phyloP scores from a whole-genome alignment of 2,888 invertebrate species.

The Apotomis turbidana region DNA sequence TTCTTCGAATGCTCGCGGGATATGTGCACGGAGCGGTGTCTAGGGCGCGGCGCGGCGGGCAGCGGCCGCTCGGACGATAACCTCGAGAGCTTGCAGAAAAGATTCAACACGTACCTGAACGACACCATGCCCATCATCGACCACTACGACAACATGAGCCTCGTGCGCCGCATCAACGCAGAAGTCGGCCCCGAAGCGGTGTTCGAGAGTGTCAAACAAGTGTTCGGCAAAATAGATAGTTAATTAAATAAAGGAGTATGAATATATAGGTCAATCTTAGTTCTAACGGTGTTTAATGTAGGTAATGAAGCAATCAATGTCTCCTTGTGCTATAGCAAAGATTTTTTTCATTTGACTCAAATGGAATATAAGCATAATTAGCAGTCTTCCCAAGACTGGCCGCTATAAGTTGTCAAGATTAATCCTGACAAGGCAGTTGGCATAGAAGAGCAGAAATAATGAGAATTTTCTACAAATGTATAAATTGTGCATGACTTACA shows the following conservation, averaged over 20 bases:
- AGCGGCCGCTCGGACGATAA: conserved; percentile 98
- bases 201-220: conserved; percentile 81
- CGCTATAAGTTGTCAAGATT: not conserved
- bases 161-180: conserved; percentile 91
- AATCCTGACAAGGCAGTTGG: not conserved
- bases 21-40: conserved; percentile 92
- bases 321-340: conserved; percentile 30
- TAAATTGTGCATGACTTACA: not conserved
- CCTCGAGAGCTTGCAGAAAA: conserved; percentile 91
- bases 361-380: conserved; percentile 1
- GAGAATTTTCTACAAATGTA: not conserved
- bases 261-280: conserved; percentile 54
- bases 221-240: conserved; percentile 66
- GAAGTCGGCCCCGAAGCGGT: conserved; percentile 87
- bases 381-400: not conserved
- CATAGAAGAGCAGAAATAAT: not conserved
- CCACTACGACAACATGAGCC: conserved; percentile 87
- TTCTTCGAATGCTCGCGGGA: conserved; percentile 95
- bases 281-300: conserved; percentile 25
- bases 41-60: conserved; percentile 93
- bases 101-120: conserved; percentile 92
- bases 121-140: conserved; percentile 96
- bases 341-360: conserved; percentile 3
- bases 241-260: conserved; percentile 57
- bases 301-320: conserved; percentile 30